Base-by-base conservation (phyloP, 2,797 vertebrate genomes). In the Eulemur coronatus region DNA sequence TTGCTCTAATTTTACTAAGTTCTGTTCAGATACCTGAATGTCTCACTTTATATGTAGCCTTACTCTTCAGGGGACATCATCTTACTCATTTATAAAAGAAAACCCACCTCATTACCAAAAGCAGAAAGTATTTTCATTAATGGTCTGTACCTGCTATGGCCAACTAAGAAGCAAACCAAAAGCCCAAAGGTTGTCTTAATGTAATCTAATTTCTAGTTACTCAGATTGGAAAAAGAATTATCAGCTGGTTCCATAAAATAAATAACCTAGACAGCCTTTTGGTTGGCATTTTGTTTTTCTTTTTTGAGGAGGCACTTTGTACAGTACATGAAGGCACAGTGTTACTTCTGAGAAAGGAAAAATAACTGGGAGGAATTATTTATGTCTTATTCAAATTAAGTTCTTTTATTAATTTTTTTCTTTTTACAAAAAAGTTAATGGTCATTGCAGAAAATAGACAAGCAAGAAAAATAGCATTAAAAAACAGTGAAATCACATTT, bases 181-280 rank as follows among this genome's bases (percentile, higher is more conserved):
- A 86, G 13, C 30, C 67, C 28, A 50, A 88, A 84, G 12, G 69
- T 70, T 86, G 95, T 89, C 70, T 89, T 79, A 50, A 73, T 72
- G 61, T 92, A 91, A 97, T 76, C 22, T 84, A 80, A 91, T 96
- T 97, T 96, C 92, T 33, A 76, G 78, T 70, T 96, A 85, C 78
- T 95, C 84, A 85, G 38, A 72, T 72, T 0, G 13, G 65, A 43
- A 9, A 38, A 96, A 95, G 69, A 35, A 95, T 96, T 96, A 91
- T 75, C 90, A 95, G 87, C 65, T 67, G 67, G 63, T 95, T 50
- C 94, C 50, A 52, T 55, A 76, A 28, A n/a, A 22, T 76, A 89
- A 85, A 43, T 35, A 79, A 76, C 33, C 35, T 59, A 70, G 65
- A 96, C 43, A 94, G 88, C 86, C 89, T 84, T 91, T 93, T 30